Evolutionary conservation across 2,113 vertebrate genomes (phyloP).

Genomic region (Isurus oxyrinchus): DNA sequence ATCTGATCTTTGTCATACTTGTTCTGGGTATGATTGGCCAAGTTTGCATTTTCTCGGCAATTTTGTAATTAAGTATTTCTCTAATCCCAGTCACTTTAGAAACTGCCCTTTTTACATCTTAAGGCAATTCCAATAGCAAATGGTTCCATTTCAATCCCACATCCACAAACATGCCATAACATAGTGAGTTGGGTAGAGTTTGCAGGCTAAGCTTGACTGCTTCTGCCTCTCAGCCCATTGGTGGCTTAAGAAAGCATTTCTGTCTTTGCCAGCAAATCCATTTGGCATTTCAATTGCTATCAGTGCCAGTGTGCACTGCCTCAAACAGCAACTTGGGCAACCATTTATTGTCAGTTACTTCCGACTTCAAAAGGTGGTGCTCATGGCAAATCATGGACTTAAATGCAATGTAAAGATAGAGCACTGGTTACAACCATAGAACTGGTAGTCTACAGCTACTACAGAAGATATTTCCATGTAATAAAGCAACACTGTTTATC

Average conservation of each 20-base stretch:
- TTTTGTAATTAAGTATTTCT: neutral
- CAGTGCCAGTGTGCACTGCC: neutral
- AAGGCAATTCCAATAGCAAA: neutral
- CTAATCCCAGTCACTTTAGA: neutral
- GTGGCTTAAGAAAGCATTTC: neutral
- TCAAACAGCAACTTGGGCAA: neutral
- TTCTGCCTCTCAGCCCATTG: neutral
- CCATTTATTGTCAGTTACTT: neutral
- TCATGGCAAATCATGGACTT: neutral
- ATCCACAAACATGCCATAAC: neutral
- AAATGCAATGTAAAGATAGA: neutral
- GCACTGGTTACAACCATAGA: neutral
- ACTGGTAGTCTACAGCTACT: neutral
- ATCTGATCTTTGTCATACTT: neutral
- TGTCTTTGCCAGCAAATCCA: neutral
- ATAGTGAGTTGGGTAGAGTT: neutral
- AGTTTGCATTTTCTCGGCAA: neutral
- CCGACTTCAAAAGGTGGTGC: neutral
- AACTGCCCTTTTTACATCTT: neutral
- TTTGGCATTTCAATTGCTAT: neutral
- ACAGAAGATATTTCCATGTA: neutral
- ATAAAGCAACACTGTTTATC: slow-evolving; percentile 44
- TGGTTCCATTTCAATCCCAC: neutral
- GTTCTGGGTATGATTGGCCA: neutral
- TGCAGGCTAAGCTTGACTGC: neutral